Evolutionary conservation across 2,113 vertebrate genomes (phyloP), one percentile per base, ranked within the genome.

Genomic region (Circaetus cinerascens): DNA sequence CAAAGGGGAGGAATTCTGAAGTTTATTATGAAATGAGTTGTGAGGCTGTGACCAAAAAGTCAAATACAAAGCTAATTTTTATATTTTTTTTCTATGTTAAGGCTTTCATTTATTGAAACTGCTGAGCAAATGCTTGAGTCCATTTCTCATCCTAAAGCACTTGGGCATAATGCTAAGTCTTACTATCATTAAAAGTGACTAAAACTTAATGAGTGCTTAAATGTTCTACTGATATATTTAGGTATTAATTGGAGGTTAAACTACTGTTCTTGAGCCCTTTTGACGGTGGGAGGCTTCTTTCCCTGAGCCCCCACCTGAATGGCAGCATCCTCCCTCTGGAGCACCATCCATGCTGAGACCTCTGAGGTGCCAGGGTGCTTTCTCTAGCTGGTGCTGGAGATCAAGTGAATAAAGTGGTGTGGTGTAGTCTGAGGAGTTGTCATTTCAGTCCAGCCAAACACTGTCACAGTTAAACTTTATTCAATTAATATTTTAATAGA

Each of bases 291-390:
- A 76, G 16, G 25, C 27, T 57, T 77, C 15, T 11, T 2, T 45
- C 32, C 27, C 26, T 46, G 50, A 66, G 15, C 4, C 6, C 21
- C 6, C 10, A 10, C 9, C 12, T 29, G 13, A 10, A 10, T 1
- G 12, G 30, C 36, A 68, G 48, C 30, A 34, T 36, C n/a, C 8
- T n/a, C 29, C 19, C 26, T 32, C 17, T 41, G 66, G 21, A 55
- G 34, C 17, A 7, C 5, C 7, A 9, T 11, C 48, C 40, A 64
- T 18, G 16, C 48, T 26, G 41, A 72, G 36, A 50, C 21, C 18
- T 57, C 14, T 0, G 5, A 64, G 40, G 34, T 56, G 27, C 50
- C 1, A 0, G 29, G 15, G 4, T 34, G 14, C 2, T 36, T 73
- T 43, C 22, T 46, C 19, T n/a, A 50, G 13, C 29, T 60, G 14